Evolutionary conservation across 2,888 invertebrate genomes (phyloP).

Genomic region (Scelioninae gen. 2): DNA sequence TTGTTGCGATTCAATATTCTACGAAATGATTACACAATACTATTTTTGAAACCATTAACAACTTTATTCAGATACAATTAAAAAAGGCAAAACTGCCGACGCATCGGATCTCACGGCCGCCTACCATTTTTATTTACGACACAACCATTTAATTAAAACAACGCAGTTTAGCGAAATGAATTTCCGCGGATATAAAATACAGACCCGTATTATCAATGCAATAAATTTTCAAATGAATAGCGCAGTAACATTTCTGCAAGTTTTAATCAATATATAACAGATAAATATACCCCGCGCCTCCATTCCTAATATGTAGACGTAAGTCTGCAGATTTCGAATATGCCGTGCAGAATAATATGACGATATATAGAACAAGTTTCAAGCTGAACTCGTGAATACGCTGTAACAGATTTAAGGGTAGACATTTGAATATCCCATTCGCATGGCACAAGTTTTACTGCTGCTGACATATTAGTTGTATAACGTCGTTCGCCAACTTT

Average conservation of each 20-base stretch:
- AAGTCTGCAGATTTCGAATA: constrained; percentile 23
- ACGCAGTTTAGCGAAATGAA: neutral
- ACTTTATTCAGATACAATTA: no score
- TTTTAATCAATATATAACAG: constrained; percentile 29
- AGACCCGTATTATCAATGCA: neutral
- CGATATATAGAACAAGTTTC: constrained; percentile 44
- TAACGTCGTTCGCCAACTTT: constrained; percentile 35
- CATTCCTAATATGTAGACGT: constrained; percentile 20
- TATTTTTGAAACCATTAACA: no score
- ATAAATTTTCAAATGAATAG: neutral
- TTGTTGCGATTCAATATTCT: no score
- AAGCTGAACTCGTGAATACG: constrained; percentile 38
- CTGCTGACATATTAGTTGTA: constrained; percentile 34
- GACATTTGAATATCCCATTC: constrained; percentile 41
- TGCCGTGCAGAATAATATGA: constrained; percentile 42
- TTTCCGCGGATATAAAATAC: neutral
- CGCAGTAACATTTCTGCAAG: neutral
- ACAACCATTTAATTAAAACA: no score
- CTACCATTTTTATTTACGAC: no score
- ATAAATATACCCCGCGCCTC: constrained; percentile 19
- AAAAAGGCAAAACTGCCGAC: no score
- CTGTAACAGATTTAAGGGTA: constrained; percentile 45
- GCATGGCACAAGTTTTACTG: constrained; percentile 36
- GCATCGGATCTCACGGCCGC: no score
- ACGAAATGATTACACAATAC: no score